Base-by-base conservation (phyloP, 2,797 vertebrate genomes). In the Takifugu rubripes region DNA sequence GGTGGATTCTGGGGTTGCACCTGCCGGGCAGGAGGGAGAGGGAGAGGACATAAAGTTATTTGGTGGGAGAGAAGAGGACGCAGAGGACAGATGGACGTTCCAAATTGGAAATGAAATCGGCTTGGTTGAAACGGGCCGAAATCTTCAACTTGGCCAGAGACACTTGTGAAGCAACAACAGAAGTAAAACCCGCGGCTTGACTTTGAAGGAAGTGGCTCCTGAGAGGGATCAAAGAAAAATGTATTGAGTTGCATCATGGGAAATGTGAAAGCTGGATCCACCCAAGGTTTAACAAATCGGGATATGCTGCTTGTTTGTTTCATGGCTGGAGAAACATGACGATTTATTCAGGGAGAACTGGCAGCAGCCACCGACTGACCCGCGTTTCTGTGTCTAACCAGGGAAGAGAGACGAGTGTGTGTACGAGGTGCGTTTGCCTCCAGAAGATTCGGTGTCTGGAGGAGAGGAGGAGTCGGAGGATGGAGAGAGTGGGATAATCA, bases 401-500 rank as follows among this genome's bases (percentile, higher is more conserved):
- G 91, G 90, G 58, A 89, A 89, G 65, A 90, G 86, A 55, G 77
- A 88, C 0, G 82, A 72, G 58, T 74, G 72, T 55, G 83, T 78
- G 50, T 82, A 84, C 16, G 89, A 91, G 49, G 84, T 87, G 53
- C 59, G 49, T 66, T 82, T 91, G 72, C 93, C 92, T 26, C 89
- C 90, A 53, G 92, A 92, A 57, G 92, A 93, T 3, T 77, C 84
- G 0, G 82, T 58, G 2, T 11, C 54, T 31, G 85, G 86, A 8
- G 79, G 52, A 58, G 82, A 52, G 54, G 84, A 72, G 29, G 83
- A 89, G 45, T 64, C 77, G 0, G 80, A 82, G 52, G 90, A 87
- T 2, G 86, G 85, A 67, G 93, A 92, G 6, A 81, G 91, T 46
- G 89, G 87, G 15, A 88, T 92, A 5, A 84, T 84, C 6, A 84